A percentile compares a stretch with the other conserved stretches of the same genome.
Conservation (phyloP, 2,888 invertebrate genomes). For the Quadroppia sp. region DNA sequence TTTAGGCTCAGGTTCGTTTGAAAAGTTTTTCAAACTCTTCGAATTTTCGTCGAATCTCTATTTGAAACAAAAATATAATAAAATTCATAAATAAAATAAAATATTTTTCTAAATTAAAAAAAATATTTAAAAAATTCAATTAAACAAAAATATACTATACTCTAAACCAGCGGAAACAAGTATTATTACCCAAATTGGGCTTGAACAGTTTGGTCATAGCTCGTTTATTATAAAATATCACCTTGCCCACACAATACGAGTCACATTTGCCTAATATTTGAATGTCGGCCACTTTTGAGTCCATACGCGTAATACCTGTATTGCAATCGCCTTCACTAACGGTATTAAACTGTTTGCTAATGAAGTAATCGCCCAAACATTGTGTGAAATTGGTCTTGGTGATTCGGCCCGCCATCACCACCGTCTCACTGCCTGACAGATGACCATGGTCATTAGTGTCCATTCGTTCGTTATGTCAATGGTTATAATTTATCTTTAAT, state of each 20-base stretch:
- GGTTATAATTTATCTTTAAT: not conserved
- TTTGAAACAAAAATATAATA: not conserved
- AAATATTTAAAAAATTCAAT: too few relatives aligned
- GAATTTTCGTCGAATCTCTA: not conserved
- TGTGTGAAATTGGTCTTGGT: not conserved
- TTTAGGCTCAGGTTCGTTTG: not conserved
- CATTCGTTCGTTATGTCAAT: too few relatives aligned
- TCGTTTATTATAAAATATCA: not conserved
- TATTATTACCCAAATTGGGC: not conserved
- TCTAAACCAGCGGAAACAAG: not conserved
- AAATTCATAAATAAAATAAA: too few relatives aligned
- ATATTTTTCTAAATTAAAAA: too few relatives aligned
- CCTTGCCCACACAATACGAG: conserved; percentile 6
- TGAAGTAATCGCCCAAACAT: not conserved
- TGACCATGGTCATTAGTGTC: too few relatives aligned
- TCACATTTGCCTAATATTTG: conserved; percentile 2
- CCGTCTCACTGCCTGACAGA: not conserved
- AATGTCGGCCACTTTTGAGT: conserved; percentile 2
- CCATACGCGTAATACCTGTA: not conserved
- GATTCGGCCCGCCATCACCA: not conserved
- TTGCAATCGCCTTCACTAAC: not conserved
- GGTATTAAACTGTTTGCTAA: not conserved
- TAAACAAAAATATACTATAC: too few relatives aligned
- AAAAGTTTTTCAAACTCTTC: not conserved
- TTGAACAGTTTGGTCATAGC: not conserved